These are phyloP conservation scores for Garrulus glandarius DNA, from an alignment of 2,797 vertebrate species.

Conservation along the genomic window DNA sequence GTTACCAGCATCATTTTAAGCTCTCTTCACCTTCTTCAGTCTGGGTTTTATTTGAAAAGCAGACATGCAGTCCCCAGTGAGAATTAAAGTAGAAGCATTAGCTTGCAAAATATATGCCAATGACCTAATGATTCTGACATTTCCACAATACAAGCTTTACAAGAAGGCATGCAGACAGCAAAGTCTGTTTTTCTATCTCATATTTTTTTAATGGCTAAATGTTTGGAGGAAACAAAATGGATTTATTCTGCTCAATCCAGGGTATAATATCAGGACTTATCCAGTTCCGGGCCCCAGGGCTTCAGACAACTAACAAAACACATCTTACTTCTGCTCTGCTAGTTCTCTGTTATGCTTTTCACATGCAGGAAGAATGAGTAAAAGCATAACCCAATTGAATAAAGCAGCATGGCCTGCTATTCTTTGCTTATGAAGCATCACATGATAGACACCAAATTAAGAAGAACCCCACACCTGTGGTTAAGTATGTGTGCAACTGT, in stretches of 20 bases:
- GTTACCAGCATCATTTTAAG: constrained; percentile 33
- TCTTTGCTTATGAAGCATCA: constrained; percentile 73
- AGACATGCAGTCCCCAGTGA: constrained; percentile 74
- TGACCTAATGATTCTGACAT: constrained; percentile 87
- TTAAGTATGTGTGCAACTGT: constrained; percentile 4
- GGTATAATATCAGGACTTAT: constrained; percentile 86
- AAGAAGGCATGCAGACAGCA: constrained; percentile 79
- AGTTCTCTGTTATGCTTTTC: constrained; percentile 87
- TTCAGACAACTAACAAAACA: constrained; percentile 94
- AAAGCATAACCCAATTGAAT: constrained; percentile 78
- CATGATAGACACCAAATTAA: constrained; percentile 62
- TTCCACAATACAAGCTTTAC: constrained; percentile 81
- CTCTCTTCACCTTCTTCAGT: constrained; percentile 65
- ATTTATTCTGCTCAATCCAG: constrained; percentile 85
- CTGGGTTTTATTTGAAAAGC: constrained; percentile 72
- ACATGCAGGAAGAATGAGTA: constrained; percentile 80
- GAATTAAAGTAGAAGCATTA: constrained; percentile 83
- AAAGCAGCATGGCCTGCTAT: constrained; percentile 75
- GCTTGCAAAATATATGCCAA: constrained; percentile 83
- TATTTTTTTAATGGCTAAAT: constrained; percentile 88
- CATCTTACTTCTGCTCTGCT: constrained; percentile 92
- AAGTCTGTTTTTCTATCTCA: constrained; percentile 84
- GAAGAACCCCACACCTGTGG: constrained; percentile 53
- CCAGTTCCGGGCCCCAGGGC: constrained; percentile 87
- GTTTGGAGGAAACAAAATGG: constrained; percentile 89